These are phyloP conservation scores for Lepilemur septentrionalis DNA, from an alignment of 2,797 vertebrate species.

Conservation along the genomic window DNA sequence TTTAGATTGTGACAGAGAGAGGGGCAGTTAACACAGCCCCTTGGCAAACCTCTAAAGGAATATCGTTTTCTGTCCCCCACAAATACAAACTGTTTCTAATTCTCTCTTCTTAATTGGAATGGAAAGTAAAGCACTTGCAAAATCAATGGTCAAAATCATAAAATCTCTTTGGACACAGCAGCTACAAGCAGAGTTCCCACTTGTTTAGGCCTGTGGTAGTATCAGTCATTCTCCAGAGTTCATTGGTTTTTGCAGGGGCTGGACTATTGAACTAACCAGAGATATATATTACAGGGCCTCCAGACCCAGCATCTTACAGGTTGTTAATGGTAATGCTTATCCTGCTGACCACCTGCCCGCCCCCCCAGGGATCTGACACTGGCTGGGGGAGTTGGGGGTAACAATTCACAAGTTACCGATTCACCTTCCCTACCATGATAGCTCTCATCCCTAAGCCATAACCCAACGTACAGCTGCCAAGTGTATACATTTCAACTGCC, in stretches of 20 bases:
- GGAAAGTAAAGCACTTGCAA: not conserved
- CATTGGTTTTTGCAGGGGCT: not conserved
- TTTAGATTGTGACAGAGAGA: not conserved
- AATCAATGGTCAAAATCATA: not conserved
- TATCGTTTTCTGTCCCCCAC: not conserved
- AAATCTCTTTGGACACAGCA: not conserved
- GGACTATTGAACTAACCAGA: not conserved
- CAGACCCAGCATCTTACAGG: not conserved
- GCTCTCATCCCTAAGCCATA: not conserved
- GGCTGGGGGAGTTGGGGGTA: too few species aligned
- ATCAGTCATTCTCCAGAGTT: not conserved
- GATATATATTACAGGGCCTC: not conserved
- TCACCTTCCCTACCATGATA: not conserved
- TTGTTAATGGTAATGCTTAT: not conserved
- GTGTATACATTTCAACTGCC: not conserved
- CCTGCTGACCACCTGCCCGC: not conserved
- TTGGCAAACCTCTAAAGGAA: not conserved
- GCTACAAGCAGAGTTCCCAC: not conserved
- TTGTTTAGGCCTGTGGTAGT: not conserved
- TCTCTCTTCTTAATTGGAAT: not conserved
- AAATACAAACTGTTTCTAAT: not conserved
- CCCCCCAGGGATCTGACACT: not conserved
- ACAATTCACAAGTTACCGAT: not conserved
- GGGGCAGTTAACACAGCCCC: not conserved
- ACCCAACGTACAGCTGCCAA: not conserved